phyloP scores from a whole-genome alignment of 2,888 invertebrate species.

The Meliscaeva auricollis region DNA sequence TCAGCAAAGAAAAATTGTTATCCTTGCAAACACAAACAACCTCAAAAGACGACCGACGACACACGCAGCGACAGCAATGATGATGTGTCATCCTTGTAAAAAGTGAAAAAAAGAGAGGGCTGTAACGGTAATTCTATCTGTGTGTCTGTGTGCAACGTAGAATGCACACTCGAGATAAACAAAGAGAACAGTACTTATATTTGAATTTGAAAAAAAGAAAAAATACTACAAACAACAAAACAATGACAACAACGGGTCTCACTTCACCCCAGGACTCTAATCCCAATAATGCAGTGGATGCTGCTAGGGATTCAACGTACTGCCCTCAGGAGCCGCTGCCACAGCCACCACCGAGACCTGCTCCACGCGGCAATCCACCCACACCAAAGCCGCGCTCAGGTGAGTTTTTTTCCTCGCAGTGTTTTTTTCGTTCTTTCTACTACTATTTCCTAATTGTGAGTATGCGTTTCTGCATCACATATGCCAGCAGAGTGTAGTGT shows the following conservation, averaged over 20 bases:
- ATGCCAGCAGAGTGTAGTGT: not conserved
- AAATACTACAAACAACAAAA: conserved; percentile 21
- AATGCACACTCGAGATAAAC: conserved; percentile 61
- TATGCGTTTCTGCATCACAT: too few relatives aligned
- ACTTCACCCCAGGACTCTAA: conserved; percentile 78
- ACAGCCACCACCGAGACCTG: conserved; percentile 82
- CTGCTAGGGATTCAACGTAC: conserved; percentile 83
- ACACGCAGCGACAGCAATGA: conserved; percentile 36
- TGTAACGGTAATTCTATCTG: conserved; percentile 45
- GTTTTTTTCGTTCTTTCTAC: not conserved
- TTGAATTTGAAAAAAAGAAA: conserved; percentile 29
- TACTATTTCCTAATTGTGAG: not conserved
- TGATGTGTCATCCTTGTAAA: conserved; percentile 64
- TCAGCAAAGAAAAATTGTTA: conserved; percentile 19
- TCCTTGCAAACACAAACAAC: conserved; percentile 21
- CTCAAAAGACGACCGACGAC: not conserved
- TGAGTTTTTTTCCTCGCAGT: conserved; percentile 75
- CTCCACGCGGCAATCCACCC: conserved; percentile 82
- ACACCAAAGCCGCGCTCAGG: conserved; percentile 84
- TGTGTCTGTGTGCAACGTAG: conserved; percentile 16
- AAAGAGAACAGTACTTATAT: conserved; percentile 55
- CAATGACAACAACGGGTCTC: conserved; percentile 77
- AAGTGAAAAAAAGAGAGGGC: conserved; percentile 40
- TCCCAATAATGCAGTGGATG: conserved; percentile 82
- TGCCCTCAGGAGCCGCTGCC: conserved; percentile 80